Conservation (phyloP, 2,113 vertebrate genomes). For the Burhinus bistriatus region DNA sequence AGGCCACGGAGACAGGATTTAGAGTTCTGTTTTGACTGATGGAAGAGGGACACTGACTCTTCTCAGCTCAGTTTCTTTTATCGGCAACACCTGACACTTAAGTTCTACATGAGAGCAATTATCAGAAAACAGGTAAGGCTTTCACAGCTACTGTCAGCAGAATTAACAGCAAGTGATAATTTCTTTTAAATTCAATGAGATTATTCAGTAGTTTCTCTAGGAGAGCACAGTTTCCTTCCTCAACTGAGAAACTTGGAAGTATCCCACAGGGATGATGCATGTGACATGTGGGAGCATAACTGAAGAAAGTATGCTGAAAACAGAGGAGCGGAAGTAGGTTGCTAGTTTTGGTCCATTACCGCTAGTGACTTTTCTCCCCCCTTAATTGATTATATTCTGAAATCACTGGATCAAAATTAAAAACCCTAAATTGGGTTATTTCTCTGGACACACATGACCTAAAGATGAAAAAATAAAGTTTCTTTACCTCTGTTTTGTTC, state of each 20-base stretch:
- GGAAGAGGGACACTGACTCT: neutral
- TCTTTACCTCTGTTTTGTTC: constrained; percentile 86
- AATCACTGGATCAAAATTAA: neutral
- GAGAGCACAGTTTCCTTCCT: neutral
- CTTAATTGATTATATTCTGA: neutral
- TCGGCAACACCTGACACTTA: neutral
- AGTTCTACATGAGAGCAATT: neutral
- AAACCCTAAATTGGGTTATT: neutral
- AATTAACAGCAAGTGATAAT: neutral
- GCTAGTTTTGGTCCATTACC: neutral
- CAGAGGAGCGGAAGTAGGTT: neutral
- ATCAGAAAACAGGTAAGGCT: neutral
- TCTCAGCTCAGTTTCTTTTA: neutral
- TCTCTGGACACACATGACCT: accelerated
- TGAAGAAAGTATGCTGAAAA: neutral
- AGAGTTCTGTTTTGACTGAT: neutral
- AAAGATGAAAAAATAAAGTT: neutral
- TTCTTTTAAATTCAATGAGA: neutral
- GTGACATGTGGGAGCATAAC: neutral
- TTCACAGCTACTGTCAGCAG: neutral
- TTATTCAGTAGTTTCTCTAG: neutral
- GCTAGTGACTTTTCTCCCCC: neutral
- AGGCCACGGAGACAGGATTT: neutral
- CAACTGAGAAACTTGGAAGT: neutral
- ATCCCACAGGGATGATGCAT: neutral